These are phyloP conservation scores for Phenganax stokvisi DNA, from an alignment of 92 coral and sea anemone genomes.

Conservation along the genomic window DNA sequence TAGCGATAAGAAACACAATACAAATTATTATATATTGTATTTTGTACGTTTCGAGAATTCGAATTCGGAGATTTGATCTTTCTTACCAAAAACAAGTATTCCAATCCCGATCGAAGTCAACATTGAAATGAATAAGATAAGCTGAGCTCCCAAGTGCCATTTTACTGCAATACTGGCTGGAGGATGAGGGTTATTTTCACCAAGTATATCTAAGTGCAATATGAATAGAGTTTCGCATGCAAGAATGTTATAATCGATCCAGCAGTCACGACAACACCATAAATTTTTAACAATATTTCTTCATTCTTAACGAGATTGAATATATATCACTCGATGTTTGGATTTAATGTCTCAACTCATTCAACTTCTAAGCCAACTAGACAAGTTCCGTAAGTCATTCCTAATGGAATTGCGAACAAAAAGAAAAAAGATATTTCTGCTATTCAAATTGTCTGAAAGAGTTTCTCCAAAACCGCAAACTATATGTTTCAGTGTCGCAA, in stretches of 20 bases:
- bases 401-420: no score
- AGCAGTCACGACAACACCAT: not conserved
- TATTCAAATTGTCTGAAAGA: no score
- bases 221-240: not conserved
- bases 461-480: no score
- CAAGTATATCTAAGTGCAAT: slow-evolving; percentile 6
- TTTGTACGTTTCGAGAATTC: not conserved
- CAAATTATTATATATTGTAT: not conserved
- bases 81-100: slow-evolving; percentile 36
- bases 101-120: slow-evolving; percentile 34
- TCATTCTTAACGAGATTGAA: not conserved
- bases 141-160: slow-evolving; percentile 38
- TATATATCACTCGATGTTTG: not conserved
- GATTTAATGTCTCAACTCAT: slow-evolving; percentile 1
- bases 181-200: slow-evolving; percentile 25
- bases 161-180: slow-evolving; percentile 36
- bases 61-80: not conserved
- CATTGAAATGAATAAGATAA: slow-evolving; percentile 30
- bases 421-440: no score
- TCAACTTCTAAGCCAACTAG: not conserved
- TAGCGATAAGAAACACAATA: slow-evolving; percentile 1
- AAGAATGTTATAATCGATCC: not conserved
- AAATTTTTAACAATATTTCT: slow-evolving; percentile 7
- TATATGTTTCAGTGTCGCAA: no score
- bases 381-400: not conserved